Conservation (phyloP, 2,113 vertebrate genomes). For the Microtus montanus region DNA sequence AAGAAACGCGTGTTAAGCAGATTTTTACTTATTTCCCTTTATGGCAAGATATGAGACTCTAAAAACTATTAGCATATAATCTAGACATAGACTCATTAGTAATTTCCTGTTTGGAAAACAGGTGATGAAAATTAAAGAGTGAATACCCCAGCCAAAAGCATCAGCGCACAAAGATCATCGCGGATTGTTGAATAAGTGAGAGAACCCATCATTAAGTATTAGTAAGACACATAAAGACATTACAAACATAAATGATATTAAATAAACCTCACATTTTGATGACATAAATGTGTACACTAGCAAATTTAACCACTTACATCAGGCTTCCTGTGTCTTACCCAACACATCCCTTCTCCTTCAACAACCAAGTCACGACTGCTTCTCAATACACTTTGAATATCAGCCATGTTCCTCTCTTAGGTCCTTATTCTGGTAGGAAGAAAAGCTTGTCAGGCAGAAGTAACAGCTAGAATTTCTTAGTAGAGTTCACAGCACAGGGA, state of each 20-base stretch:
- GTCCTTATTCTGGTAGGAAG: neutral
- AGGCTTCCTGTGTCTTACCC: neutral
- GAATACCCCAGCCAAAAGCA: conserved; percentile 56
- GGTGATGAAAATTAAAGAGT: neutral
- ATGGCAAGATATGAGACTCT: conserved; percentile 6
- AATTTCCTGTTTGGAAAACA: neutral
- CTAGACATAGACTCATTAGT: conserved; percentile 53
- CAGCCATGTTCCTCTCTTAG: neutral
- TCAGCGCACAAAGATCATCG: neutral
- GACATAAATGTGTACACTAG: neutral
- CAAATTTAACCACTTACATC: neutral
- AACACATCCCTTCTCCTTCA: neutral
- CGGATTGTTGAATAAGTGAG: neutral
- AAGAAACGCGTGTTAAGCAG: neutral
- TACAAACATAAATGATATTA: neutral
- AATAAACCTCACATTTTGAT: neutral
- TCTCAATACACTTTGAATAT: neutral
- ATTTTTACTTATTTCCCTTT: conserved; percentile 52
- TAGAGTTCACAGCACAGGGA: neutral
- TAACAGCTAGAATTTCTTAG: neutral
- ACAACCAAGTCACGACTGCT: neutral
- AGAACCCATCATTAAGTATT: neutral
- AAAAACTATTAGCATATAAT: conserved; percentile 56
- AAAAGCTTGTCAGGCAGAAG: neutral
- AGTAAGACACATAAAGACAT: neutral